Evolutionary conservation across 1,140 invertebrate genomes (phyloP).

Genomic region (Metaphire vulgaris): DNA sequence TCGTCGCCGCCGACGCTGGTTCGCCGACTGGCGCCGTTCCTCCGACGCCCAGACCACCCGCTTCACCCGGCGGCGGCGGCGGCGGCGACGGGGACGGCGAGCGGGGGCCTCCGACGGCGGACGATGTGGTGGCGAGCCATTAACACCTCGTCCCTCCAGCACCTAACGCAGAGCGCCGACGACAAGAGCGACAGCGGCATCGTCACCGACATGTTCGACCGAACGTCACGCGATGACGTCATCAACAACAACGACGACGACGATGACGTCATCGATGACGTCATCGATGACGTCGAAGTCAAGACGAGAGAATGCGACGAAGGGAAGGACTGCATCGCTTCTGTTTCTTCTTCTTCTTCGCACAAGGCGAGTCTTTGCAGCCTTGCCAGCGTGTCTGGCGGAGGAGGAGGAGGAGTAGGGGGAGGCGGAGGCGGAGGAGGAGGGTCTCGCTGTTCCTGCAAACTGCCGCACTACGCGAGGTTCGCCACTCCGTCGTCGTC

Average conservation of each 20-base stretch:
- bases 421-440: too few species aligned
- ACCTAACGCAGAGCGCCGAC: background rate
- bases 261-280: background rate
- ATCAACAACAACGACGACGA: too few species aligned
- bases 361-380: background rate
- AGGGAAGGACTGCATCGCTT: background rate
- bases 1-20: background rate
- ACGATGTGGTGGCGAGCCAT: background rate
- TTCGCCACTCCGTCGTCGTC: too few species aligned
- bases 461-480: background rate
- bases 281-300: background rate
- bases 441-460: background rate
- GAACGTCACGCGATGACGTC: background rate
- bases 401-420: too few species aligned
- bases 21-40: background rate
- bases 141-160: background rate
- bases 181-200: constrained; percentile 18
- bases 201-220: constrained; percentile 4
- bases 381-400: background rate
- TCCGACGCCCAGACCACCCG: background rate
- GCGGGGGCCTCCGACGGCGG: too few species aligned
- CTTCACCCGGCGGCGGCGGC: too few species aligned
- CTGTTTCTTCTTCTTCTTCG: too few species aligned
- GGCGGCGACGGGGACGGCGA: too few species aligned
- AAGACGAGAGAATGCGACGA: background rate